Evolutionary conservation across 2,888 invertebrate genomes (phyloP).

Genomic region (Pandemis corylana): DNA sequence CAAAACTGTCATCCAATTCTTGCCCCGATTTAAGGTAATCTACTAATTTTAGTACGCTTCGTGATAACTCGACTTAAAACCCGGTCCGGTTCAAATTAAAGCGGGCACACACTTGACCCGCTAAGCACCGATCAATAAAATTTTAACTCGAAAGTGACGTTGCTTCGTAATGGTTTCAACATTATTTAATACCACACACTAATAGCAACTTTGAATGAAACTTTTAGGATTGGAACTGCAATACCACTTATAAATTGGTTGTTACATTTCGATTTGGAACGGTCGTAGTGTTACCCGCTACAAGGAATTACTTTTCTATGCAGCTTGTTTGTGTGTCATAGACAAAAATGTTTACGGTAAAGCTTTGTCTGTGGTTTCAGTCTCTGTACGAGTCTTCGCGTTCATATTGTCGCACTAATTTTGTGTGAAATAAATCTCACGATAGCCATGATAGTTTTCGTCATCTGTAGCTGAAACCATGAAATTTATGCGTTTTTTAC

Average conservation of each 20-base stretch:
- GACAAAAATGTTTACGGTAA: conserved; percentile 11
- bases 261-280: neutral
- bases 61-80: no score
- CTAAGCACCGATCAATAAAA: no score
- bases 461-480: conserved; percentile 70
- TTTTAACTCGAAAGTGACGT: no score
- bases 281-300: neutral
- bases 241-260: neutral
- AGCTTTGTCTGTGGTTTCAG: conserved; percentile 40
- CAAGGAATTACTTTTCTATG: neutral
- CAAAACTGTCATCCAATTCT: no score
- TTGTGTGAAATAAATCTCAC: conserved; percentile 54
- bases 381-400: conserved; percentile 41
- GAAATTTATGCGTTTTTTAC: conserved; percentile 70
- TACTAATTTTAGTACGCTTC: no score
- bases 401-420: conserved; percentile 27
- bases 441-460: conserved; percentile 66
- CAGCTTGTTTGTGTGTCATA: conserved; percentile 12
- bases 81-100: no score
- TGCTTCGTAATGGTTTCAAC: no score
- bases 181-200: no score
- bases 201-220: no score
- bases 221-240: neutral
- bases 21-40: no score
- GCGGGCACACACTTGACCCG: no score